Conservation (phyloP, 2,888 invertebrate species). For the Criorhina ranunculi region DNA sequence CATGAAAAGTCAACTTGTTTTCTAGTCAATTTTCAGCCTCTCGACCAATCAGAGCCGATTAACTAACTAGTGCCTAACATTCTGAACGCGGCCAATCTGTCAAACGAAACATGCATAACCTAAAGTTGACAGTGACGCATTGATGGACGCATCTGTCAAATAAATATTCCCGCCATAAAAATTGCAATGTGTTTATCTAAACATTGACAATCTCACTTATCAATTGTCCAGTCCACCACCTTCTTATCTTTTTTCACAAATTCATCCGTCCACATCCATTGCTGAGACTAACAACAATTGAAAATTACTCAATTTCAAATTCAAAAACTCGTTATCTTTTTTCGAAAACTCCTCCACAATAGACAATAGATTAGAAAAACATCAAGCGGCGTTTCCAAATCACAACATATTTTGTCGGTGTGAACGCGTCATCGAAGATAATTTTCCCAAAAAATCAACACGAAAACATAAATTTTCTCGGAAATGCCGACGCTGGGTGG, state of each 20-base stretch:
- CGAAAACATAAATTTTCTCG: conserved; percentile 14
- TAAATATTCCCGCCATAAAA: not conserved
- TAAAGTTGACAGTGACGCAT: too few relatives aligned
- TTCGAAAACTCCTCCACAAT: conserved; percentile 10
- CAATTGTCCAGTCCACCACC: not conserved
- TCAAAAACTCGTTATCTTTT: conserved; percentile 46
- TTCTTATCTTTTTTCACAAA: not conserved
- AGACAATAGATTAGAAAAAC: conserved; percentile 52
- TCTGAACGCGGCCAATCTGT: too few relatives aligned
- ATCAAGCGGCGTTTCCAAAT: conserved; percentile 32
- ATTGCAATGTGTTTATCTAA: not conserved
- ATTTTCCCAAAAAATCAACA: not conserved
- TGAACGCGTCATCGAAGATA: conserved; percentile 11
- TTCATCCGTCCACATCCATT: not conserved
- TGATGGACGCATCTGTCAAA: not conserved
- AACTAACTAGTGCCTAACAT: too few relatives aligned
- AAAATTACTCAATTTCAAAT: conserved; percentile 54
- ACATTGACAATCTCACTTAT: not conserved
- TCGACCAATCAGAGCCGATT: too few relatives aligned
- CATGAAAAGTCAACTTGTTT: too few relatives aligned
- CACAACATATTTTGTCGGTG: conserved; percentile 26
- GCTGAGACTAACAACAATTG: not conserved
- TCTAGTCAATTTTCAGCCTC: too few relatives aligned
- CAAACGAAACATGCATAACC: too few relatives aligned
- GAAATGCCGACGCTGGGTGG: not conserved